A percentile compares a stretch with the other conserved stretches of the same genome.
Evolutionary conservation across 2,113 vertebrate genomes (phyloP).

Genomic region (Synchiropus splendidus): DNA sequence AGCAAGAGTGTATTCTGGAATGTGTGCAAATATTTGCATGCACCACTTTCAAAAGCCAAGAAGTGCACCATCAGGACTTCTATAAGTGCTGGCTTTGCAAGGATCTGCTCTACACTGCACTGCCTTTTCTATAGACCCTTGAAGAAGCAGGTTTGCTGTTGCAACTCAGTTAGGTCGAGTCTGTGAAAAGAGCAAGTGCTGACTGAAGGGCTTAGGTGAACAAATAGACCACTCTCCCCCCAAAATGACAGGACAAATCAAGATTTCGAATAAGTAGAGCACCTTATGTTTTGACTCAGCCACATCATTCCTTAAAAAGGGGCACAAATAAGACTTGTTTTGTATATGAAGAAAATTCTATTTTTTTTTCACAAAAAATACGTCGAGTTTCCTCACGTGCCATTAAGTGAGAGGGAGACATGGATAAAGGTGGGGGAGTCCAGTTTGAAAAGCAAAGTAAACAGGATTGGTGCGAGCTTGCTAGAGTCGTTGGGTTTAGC

Average conservation of each 20-base stretch:
- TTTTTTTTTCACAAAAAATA: too few relatives aligned
- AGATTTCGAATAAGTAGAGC: too few relatives aligned
- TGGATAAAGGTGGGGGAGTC: neutral
- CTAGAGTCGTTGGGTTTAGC: constrained; percentile 65
- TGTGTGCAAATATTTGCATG: constrained; percentile 52
- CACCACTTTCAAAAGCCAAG: constrained; percentile 31
- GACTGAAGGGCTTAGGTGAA: too few relatives aligned
- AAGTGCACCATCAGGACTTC: constrained; percentile 31
- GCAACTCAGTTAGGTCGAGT: constrained; percentile 10
- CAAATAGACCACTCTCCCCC: too few relatives aligned
- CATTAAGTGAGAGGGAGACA: too few relatives aligned
- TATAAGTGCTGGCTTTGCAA: constrained; percentile 16
- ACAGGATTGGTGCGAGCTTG: constrained; percentile 55
- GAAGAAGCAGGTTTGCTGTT: constrained; percentile 24
- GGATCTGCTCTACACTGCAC: constrained; percentile 7
- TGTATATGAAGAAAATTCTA: too few relatives aligned
- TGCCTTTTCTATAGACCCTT: constrained; percentile 27
- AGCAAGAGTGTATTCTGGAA: constrained; percentile 40
- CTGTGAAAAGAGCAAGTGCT: too few relatives aligned
- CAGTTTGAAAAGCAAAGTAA: constrained; percentile 49
- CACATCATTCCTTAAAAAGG: too few relatives aligned
- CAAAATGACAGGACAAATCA: too few relatives aligned
- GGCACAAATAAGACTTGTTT: too few relatives aligned
- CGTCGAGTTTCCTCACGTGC: too few relatives aligned
- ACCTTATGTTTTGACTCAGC: too few relatives aligned